Evolutionary conservation across 2,113 vertebrate species (phyloP).

Genomic region (Meriones unguiculatus): DNA sequence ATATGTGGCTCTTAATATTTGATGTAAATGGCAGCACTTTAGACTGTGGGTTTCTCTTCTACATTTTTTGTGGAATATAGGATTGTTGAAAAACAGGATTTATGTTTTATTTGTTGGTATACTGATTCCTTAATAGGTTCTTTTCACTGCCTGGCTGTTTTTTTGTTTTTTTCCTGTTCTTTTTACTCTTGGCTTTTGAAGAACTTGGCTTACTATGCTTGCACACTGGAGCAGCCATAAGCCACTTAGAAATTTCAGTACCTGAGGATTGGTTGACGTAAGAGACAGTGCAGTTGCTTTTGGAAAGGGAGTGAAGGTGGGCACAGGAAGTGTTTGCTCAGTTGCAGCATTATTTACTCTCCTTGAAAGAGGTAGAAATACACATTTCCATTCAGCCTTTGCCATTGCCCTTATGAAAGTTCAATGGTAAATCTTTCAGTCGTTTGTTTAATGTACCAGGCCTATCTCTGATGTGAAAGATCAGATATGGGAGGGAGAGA

Average conservation of each 20-base stretch:
- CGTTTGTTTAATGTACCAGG: not conserved
- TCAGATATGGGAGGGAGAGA: too few relatives aligned
- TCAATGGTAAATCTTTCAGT: not conserved
- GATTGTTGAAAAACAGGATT: not conserved
- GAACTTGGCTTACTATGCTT: not conserved
- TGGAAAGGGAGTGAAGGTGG: not conserved
- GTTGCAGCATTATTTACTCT: not conserved
- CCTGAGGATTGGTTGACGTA: not conserved
- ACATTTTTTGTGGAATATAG: not conserved
- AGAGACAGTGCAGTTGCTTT: not conserved
- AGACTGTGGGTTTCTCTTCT: not conserved
- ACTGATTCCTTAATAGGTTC: not conserved
- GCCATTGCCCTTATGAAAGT: not conserved
- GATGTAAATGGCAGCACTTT: not conserved
- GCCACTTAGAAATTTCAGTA: not conserved
- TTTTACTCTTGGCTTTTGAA: not conserved
- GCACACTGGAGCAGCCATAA: not conserved
- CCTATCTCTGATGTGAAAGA: not conserved
- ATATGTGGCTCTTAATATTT: not conserved
- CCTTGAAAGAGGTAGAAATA: not conserved
- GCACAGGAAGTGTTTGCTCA: too few relatives aligned
- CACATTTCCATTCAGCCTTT: not conserved
- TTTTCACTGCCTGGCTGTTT: not conserved
- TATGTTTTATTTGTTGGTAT: not conserved
- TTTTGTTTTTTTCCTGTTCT: not conserved